A percentile compares a stretch with the other conserved stretches of the same genome.
Conservation (phyloP, 2,888 invertebrate species). For the Agrotis segetum region DNA sequence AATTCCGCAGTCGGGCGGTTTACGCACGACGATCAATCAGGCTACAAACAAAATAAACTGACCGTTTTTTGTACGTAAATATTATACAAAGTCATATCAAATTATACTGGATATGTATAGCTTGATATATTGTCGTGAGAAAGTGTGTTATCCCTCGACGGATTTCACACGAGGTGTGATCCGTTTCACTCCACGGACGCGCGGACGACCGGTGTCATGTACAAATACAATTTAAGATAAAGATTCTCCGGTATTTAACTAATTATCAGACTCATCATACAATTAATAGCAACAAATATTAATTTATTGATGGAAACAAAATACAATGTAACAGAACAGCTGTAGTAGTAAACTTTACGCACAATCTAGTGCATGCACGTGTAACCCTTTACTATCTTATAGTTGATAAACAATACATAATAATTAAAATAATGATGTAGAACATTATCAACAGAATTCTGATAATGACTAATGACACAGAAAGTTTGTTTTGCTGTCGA, state of each 20-base stretch:
- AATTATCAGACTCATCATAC: neutral
- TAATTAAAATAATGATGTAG: slow-evolving; percentile 10
- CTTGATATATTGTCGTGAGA: too few species aligned
- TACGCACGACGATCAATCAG: too few species aligned
- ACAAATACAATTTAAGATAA: neutral
- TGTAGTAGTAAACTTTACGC: slow-evolving; percentile 29
- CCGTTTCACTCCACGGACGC: too few species aligned
- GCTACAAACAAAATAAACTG: too few species aligned
- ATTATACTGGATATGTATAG: too few species aligned
- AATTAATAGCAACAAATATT: neutral
- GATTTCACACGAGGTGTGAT: too few species aligned
- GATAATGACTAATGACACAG: neutral
- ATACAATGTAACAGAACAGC: slow-evolving; percentile 45
- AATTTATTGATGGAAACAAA: neutral
- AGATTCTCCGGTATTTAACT: neutral
- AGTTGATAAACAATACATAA: slow-evolving; percentile 36
- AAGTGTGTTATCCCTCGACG: too few species aligned
- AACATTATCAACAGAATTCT: slow-evolving; percentile 24
- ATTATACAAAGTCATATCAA: too few species aligned
- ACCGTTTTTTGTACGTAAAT: too few species aligned
- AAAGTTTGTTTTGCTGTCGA: neutral
- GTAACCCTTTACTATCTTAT: slow-evolving; percentile 31
- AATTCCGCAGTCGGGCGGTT: too few species aligned
- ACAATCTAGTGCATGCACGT: slow-evolving; percentile 42
- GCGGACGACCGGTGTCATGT: too few species aligned